Evolutionary conservation across 2,888 invertebrate genomes (phyloP).

Genomic region (Ditylenchus weischeri): DNA sequence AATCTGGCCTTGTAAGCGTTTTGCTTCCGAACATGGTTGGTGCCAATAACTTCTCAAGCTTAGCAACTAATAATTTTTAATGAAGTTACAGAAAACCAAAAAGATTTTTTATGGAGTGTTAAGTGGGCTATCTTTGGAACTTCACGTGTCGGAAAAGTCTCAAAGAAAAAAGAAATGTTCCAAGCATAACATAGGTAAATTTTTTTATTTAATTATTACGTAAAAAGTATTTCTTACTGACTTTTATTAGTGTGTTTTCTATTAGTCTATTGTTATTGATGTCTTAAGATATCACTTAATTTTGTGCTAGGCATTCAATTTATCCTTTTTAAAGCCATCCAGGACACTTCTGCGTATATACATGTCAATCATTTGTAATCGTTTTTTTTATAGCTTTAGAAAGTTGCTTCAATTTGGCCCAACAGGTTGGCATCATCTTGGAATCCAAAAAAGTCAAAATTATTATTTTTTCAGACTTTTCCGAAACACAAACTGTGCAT

Average conservation of each 20-base stretch:
- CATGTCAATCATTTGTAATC: too few species aligned
- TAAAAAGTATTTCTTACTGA: too few species aligned
- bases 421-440: neutral
- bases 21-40: neutral
- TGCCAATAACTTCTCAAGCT: neutral
- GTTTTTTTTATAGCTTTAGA: slow-evolving; percentile 47
- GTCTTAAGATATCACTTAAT: too few species aligned
- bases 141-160: slow-evolving; percentile 48
- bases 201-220: too few species aligned
- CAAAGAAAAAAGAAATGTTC: slow-evolving; percentile 37
- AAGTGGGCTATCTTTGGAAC: slow-evolving; percentile 42
- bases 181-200: too few species aligned
- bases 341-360: too few species aligned
- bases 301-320: too few species aligned
- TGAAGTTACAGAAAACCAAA: slow-evolving; percentile 28
- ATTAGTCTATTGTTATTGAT: too few species aligned
- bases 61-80: neutral
- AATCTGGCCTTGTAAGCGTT: slow-evolving; percentile 7
- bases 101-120: slow-evolving; percentile 42
- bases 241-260: too few species aligned
- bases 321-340: too few species aligned
- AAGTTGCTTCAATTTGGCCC: slow-evolving; percentile 43
- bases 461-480: slow-evolving; percentile 36
- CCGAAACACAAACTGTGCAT: slow-evolving; percentile 41
- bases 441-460: too few species aligned